Percentiles rank a stretch among this genome's conserved stretches.
Evolutionary conservation across 2,888 invertebrate genomes (phyloP).

Genomic region (Gandaritis pyraliata): DNA sequence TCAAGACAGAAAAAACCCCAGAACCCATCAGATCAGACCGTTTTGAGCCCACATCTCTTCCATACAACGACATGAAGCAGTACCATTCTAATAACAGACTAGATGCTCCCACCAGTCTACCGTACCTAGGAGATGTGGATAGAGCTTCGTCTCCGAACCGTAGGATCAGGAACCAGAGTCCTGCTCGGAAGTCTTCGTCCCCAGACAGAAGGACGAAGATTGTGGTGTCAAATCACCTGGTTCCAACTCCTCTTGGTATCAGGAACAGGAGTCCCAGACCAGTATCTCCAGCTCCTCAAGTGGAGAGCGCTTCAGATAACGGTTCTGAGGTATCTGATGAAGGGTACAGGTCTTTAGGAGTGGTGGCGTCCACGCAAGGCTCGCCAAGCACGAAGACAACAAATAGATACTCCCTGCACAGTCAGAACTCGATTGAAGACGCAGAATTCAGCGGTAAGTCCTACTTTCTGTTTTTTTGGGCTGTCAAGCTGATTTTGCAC

Average conservation of each 20-base stretch:
- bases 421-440: constrained; percentile 89
- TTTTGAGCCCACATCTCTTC: constrained; percentile 68
- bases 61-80: constrained; percentile 64
- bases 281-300: constrained; percentile 83
- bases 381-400: constrained; percentile 81
- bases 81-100: constrained; percentile 68
- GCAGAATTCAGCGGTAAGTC: constrained; percentile 88
- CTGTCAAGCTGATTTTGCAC: too few relatives aligned
- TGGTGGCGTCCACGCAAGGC: constrained; percentile 83
- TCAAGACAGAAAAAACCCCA: constrained; percentile 51
- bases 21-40: constrained; percentile 28
- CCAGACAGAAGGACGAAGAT: constrained; percentile 74
- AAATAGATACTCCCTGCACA: constrained; percentile 87
- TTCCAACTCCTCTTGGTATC: constrained; percentile 76
- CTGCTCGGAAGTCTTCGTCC: constrained; percentile 72
- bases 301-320: constrained; percentile 89
- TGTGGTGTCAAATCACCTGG: constrained; percentile 72
- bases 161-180: constrained; percentile 65
- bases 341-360: constrained; percentile 91
- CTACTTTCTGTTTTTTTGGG: too few relatives aligned
- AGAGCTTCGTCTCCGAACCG: constrained; percentile 70
- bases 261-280: constrained; percentile 76
- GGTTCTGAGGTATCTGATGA: constrained; percentile 94
- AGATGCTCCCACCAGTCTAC: constrained; percentile 70
- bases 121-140: constrained; percentile 71